Base-by-base conservation (phyloP, 2,797 vertebrate genomes). In the Luscinia luscinia region DNA sequence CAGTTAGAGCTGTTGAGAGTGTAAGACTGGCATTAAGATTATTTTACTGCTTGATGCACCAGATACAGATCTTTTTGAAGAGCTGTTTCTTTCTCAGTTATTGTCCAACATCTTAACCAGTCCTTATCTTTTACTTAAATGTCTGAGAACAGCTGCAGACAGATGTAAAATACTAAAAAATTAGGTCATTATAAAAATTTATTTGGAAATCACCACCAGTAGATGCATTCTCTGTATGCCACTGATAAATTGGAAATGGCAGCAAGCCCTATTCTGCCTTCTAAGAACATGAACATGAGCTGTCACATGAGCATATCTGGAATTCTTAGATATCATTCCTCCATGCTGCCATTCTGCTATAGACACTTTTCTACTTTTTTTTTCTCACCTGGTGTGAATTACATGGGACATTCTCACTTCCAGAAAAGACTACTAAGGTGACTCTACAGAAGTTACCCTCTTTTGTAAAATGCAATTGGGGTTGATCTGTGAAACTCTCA, bases 241-340 rank as follows among this genome's bases (percentile, higher is more conserved):
- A 46, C n/a, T 48, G 54, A 40, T 34, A 69, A 11, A 10, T 6
- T 78, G 38, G n/a, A 92, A 94, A 62, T 54, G 22, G 5, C 30
- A 34, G 43, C 1, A 6, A 80, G 46, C 12, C 30, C 18, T 62
- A 4, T 48, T 81, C 58, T 88, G 48, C 45, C 27, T 46, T 81
- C 32, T 63, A 46, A 72, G 72, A 83, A 85, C 45, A 5, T 30
- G 34, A 78, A n/a, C n/a, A 45, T 7, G 32, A 85, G 28, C 43
- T 93, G 63, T 54, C 40, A 46, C 3, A 9, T 0, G 1, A 80
- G 16, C 0, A 0, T 36, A 45, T 36, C 34, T 63, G 43, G 57
- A 84, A 84, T 79, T 69, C 55, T 80, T 73, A 14, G 36, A 41
- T 77, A 64, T 76, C 46, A 80, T 87, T 72, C 26, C 40, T 78